These are phyloP conservation scores for Saccostrea glomerata DNA, from an alignment of 1,140 invertebrate genomes.

Conservation along the genomic window DNA sequence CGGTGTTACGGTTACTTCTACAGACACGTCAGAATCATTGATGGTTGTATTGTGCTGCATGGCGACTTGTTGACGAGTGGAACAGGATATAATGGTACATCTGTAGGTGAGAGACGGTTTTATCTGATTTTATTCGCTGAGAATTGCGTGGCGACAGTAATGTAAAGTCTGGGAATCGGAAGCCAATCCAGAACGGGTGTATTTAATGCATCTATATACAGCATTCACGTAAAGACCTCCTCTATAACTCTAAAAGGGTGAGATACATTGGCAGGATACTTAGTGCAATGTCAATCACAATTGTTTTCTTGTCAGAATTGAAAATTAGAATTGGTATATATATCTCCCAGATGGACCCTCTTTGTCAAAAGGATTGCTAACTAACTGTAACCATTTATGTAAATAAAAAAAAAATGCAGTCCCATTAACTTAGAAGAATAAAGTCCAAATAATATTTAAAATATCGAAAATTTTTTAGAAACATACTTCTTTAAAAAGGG, in stretches of 20 bases:
- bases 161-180: not conserved
- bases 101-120: not conserved
- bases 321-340: not conserved
- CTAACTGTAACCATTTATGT: no score
- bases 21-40: not conserved
- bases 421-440: no score
- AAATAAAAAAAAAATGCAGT: no score
- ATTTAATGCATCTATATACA: not conserved
- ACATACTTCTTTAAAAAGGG: no score
- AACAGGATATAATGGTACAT: not conserved
- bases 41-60: not conserved
- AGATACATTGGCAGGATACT: not conserved
- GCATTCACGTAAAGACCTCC: not conserved
- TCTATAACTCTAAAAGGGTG: not conserved
- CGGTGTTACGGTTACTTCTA: not conserved
- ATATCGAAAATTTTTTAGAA: no score
- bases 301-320: not conserved
- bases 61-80: not conserved
- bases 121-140: not conserved
- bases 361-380: no score
- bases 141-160: not conserved
- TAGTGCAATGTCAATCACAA: not conserved
- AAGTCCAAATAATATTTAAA: no score
- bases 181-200: not conserved
- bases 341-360: no score